Conservation (phyloP, 2,113 vertebrate genomes). For the Catharus fuscescens region DNA sequence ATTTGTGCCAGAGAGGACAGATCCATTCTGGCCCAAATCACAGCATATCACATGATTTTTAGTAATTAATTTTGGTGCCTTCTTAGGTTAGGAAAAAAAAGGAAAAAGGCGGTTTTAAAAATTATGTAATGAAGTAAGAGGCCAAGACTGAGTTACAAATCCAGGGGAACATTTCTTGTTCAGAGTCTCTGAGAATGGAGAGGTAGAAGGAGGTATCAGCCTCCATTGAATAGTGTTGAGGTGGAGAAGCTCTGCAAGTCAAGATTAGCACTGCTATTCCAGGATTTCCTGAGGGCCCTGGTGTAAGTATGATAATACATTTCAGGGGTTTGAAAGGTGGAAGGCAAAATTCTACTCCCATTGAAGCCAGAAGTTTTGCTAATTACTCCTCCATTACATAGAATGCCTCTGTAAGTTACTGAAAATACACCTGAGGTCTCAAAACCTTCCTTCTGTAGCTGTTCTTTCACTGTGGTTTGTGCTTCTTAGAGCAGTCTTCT, state of each 20-base stretch:
- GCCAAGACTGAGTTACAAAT: background rate
- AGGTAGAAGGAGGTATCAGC: background rate
- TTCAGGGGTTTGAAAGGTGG: background rate
- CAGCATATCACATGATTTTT: background rate
- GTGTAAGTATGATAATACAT: background rate
- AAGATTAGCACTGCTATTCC: background rate
- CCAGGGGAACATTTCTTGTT: background rate
- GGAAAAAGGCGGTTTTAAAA: fast-evolving
- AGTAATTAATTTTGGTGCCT: background rate
- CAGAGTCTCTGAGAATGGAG: background rate
- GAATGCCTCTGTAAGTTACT: background rate
- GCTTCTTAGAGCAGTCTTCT: background rate
- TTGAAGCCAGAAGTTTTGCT: background rate
- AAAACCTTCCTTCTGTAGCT: background rate
- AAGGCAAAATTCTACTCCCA: background rate
- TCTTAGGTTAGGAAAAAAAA: background rate
- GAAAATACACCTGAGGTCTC: background rate
- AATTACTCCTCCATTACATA: background rate
- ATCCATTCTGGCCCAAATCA: background rate
- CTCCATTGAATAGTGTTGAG: background rate
- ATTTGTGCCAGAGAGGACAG: background rate
- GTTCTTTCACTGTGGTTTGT: background rate
- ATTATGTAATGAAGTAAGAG: background rate
- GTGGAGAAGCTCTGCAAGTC: background rate
- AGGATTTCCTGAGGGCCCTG: background rate